Evolutionary conservation across 1,140 invertebrate species (phyloP).

Genomic region (Anastrepha obliqua): DNA sequence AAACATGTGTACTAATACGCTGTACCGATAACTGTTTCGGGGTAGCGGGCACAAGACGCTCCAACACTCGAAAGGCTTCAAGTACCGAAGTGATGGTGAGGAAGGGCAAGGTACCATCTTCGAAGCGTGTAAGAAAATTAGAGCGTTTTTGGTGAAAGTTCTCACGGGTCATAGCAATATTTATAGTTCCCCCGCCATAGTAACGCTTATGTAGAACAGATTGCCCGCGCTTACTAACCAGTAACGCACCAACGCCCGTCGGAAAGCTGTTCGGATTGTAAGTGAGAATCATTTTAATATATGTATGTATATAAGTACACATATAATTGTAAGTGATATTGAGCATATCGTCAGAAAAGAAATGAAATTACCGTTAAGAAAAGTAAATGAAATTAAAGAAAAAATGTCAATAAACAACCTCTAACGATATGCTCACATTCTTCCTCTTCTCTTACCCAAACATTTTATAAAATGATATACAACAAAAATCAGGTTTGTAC

Average conservation of each 20-base stretch:
- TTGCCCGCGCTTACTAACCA: conserved; percentile 84
- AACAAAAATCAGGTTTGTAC: conserved; percentile 90
- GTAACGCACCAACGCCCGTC: conserved; percentile 91
- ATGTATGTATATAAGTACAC: not conserved
- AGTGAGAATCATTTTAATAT: not conserved
- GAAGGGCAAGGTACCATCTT: conserved; percentile 95
- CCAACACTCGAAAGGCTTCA: conserved; percentile 86
- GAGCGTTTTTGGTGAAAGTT: conserved; percentile 82
- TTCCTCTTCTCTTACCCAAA: conserved; percentile 81
- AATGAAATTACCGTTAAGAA: no score
- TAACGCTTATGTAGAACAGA: conserved; percentile 83
- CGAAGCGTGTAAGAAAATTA: conserved; percentile 86
- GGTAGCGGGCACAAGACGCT: conserved; percentile 76
- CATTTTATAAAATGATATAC: conserved; percentile 97
- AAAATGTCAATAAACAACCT: not conserved
- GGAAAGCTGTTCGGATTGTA: conserved; percentile 79
- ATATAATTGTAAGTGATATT: not conserved
- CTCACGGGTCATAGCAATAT: conserved; percentile 83
- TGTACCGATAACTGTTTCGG: conserved; percentile 79
- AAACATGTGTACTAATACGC: conserved; percentile 83
- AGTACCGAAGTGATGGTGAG: conserved; percentile 88
- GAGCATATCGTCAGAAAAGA: no score
- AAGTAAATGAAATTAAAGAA: no score
- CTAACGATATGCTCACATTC: not conserved
- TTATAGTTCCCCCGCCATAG: conserved; percentile 94